phyloP scores from a whole-genome alignment of 1,140 invertebrate species.

The Gonatopus flavifemur region DNA sequence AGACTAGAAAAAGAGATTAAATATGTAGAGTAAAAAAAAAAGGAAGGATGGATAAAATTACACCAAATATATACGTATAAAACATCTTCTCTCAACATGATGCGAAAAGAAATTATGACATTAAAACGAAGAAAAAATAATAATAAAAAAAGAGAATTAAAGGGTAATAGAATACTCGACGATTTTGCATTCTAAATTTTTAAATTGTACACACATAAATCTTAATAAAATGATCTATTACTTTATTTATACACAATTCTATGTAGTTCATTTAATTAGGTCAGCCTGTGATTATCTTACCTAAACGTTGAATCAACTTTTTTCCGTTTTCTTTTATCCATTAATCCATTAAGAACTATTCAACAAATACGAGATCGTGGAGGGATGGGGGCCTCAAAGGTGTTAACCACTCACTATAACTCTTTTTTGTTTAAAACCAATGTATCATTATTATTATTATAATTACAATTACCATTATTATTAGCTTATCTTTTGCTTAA shows the following conservation, averaged over 20 bases:
- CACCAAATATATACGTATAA: too few relatives aligned
- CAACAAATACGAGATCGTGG: conserved; percentile 41
- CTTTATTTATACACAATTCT: conserved; percentile 34
- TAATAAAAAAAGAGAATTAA: too few relatives aligned
- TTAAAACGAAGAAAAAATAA: too few relatives aligned
- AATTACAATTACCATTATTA: background rate
- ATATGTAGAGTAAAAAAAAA: conserved; percentile 20
- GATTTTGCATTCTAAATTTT: conserved; percentile 23
- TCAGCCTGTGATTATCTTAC: conserved; percentile 38
- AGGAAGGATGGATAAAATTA: conserved; percentile 20
- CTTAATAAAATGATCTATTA: conserved; percentile 33
- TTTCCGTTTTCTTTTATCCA: conserved; percentile 18
- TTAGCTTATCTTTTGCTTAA: background rate
- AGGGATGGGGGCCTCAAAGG: conserved; percentile 37
- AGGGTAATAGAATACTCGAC: too few relatives aligned
- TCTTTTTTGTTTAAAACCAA: conserved; percentile 23
- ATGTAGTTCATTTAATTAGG: conserved; percentile 32
- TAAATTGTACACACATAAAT: conserved; percentile 33
- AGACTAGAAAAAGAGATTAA: conserved; percentile 18
- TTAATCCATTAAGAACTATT: conserved; percentile 34
- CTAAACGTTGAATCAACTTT: conserved; percentile 36
- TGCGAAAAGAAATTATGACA: too few relatives aligned
- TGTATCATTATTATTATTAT: too few relatives aligned
- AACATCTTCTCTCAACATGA: too few relatives aligned
- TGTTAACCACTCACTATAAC: conserved; percentile 26